phyloP scores from a whole-genome alignment of 2,797 vertebrate species.

The Propithecus deckenii region DNA sequence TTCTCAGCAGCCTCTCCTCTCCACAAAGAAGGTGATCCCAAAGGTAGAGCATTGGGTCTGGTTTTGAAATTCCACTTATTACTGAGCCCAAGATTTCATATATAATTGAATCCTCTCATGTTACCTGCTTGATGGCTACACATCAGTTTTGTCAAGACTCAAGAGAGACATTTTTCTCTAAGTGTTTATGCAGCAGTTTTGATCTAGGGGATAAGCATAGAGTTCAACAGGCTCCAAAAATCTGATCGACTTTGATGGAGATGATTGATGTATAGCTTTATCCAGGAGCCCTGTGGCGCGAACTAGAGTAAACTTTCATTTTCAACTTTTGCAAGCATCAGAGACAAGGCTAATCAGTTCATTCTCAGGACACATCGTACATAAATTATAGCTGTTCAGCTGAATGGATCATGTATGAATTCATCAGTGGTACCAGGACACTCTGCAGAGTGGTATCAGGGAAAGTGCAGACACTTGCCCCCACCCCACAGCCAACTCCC shows the following conservation, averaged over 20 bases:
- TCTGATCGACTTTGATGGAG: neutral
- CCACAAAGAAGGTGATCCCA: conserved; percentile 46
- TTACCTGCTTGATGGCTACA: conserved; percentile 83
- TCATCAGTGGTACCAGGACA: neutral
- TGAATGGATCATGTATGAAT: neutral
- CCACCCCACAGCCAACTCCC: neutral
- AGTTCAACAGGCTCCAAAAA: neutral
- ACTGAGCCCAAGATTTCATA: conserved; percentile 46
- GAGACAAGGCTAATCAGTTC: neutral
- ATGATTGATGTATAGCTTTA: neutral
- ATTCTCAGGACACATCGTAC: neutral
- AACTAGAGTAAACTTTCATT: neutral
- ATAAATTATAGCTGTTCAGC: neutral
- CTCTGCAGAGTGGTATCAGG: too few relatives aligned
- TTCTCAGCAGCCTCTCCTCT: conserved; percentile 18
- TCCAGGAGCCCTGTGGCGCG: neutral
- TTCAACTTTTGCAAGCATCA: neutral
- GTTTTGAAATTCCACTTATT: conserved; percentile 54
- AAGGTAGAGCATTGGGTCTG: neutral
- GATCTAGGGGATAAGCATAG: neutral
- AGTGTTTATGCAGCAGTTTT: neutral
- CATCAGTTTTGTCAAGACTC: conserved; percentile 85
- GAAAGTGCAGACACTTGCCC: neutral
- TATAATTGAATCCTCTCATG: neutral
- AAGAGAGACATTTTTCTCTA: conserved; percentile 65